Conservation (phyloP, 1,140 invertebrate species). For the Leguminivora glycinivorella region DNA sequence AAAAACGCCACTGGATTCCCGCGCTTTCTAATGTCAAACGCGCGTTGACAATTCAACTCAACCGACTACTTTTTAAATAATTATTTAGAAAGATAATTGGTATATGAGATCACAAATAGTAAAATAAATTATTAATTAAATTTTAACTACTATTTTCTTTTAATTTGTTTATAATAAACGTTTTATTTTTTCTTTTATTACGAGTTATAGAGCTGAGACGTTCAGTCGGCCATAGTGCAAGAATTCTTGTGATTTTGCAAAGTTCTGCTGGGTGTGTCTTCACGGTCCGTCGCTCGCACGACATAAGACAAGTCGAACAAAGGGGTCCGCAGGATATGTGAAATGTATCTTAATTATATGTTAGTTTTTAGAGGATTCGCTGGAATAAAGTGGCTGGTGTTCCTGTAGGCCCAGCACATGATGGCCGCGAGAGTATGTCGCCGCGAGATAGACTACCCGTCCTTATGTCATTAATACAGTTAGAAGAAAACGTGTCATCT, state of each 20-base stretch:
- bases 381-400: background rate
- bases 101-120: background rate
- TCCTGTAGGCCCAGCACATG: no score
- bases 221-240: no score
- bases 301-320: background rate
- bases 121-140: background rate
- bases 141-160: no score
- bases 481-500: no score
- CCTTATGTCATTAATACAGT: no score
- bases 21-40: constrained; percentile 3
- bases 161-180: no score
- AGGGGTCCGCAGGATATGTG: constrained; percentile 27
- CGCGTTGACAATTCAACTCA: background rate
- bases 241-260: background rate
- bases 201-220: no score
- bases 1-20: background rate
- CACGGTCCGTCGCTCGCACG: background rate
- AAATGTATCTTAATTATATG: constrained; percentile 20
- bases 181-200: no score
- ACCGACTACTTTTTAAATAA: background rate
- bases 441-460: no score
- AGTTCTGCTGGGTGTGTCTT: constrained; percentile 2
- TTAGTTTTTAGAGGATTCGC: background rate
- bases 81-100: background rate
- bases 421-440: no score